These are phyloP conservation scores for Deroplatys truncata DNA, from an alignment of 2,888 invertebrate species.

Conservation along the genomic window DNA sequence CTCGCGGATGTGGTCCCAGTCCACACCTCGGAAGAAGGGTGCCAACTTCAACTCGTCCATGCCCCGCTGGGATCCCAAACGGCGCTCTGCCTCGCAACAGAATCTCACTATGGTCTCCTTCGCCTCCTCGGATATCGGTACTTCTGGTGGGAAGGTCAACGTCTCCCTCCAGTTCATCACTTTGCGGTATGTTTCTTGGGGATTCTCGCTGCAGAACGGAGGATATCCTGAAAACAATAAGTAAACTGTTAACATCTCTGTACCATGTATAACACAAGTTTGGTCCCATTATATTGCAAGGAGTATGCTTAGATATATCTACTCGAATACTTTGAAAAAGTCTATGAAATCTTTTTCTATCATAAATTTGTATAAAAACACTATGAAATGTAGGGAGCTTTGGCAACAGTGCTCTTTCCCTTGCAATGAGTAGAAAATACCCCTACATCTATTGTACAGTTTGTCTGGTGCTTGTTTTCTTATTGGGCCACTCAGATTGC, in stretches of 20 bases:
- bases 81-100: constrained; percentile 93
- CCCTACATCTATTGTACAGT: too few relatives aligned
- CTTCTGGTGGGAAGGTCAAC: constrained; percentile 96
- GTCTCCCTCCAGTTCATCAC: constrained; percentile 99
- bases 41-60: constrained; percentile 89
- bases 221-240: constrained; percentile 70
- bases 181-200: constrained; percentile 93
- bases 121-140: constrained; percentile 97
- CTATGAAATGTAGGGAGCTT: too few relatives aligned
- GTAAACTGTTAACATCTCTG: neutral
- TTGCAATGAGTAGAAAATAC: too few relatives aligned
- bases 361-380: too few relatives aligned
- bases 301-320: too few relatives aligned
- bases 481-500: too few relatives aligned
- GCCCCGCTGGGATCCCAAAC: constrained; percentile 83
- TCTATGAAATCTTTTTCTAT: too few relatives aligned
- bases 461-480: too few relatives aligned
- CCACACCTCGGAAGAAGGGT: constrained; percentile 92
- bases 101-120: constrained; percentile 92
- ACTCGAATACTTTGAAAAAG: too few relatives aligned
- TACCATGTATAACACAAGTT: neutral
- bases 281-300: too few relatives aligned
- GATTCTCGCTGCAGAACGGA: constrained; percentile 98
- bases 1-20: constrained; percentile 99
- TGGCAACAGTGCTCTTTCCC: too few relatives aligned